These are phyloP conservation scores for Pungitius pungitius DNA, from an alignment of 2,113 vertebrate species.

Conservation along the genomic window DNA sequence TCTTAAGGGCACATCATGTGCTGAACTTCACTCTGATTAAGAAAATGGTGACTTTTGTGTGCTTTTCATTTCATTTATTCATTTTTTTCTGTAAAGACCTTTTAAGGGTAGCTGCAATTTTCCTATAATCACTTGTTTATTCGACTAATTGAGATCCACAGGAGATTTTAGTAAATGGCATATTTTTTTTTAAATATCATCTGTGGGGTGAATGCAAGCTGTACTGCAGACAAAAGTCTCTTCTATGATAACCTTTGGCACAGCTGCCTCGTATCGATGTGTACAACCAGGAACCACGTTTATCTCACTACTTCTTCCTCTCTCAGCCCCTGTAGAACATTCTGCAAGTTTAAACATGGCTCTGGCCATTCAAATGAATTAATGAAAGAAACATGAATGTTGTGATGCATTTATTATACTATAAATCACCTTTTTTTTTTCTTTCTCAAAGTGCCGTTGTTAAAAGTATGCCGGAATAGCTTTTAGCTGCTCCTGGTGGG, in stretches of 20 bases:
- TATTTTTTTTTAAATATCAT: background rate
- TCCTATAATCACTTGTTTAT: background rate
- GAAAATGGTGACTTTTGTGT: background rate
- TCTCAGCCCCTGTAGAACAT: background rate
- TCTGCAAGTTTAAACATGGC: background rate
- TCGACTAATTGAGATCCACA: background rate
- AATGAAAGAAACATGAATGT: too few relatives aligned
- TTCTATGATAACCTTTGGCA: background rate
- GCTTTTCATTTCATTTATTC: background rate
- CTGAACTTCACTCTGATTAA: background rate
- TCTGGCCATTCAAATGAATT: background rate
- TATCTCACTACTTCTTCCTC: background rate
- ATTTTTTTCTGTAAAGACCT: background rate
- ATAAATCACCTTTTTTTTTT: too few relatives aligned
- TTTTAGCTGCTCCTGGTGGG: background rate
- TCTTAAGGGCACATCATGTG: background rate
- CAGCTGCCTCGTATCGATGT: too few relatives aligned
- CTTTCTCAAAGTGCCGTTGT: too few relatives aligned
- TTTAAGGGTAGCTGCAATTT: background rate
- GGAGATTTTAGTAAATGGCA: background rate
- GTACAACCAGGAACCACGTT: background rate
- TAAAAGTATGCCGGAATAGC: background rate
- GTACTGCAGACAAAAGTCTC: background rate
- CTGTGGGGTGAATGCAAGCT: background rate
- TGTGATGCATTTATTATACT: background rate